Percentiles rank a stretch among this genome's conserved stretches.
phyloP scores from a whole-genome alignment of 2,113 vertebrate species.

The pig (Sus scrofa) region DNA sequence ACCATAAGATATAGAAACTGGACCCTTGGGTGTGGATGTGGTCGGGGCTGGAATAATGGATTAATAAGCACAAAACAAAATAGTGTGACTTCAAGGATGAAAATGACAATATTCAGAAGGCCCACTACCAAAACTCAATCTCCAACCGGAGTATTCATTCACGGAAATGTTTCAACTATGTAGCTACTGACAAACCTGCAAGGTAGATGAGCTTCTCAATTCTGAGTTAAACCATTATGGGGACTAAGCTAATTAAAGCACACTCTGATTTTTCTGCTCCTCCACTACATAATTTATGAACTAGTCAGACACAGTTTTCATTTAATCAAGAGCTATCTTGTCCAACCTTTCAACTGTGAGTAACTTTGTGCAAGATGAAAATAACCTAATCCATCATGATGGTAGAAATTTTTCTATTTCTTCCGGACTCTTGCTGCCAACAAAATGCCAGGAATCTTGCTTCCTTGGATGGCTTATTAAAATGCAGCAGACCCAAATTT shows the following conservation, averaged over 20 bases:
- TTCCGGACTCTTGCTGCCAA: slow-evolving; percentile 55
- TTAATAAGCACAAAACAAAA: neutral
- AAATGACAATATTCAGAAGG: neutral
- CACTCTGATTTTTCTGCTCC: slow-evolving; percentile 51
- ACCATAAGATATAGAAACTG: neutral
- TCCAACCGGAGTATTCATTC: neutral
- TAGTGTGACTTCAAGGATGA: neutral
- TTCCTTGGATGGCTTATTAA: slow-evolving; percentile 24
- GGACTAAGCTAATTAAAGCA: neutral
- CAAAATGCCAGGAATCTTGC: slow-evolving; percentile 62
- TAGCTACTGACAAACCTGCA: neutral
- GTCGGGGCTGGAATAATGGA: rapidly evolving
- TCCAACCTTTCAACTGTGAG: slow-evolving; percentile 77
- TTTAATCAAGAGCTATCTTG: slow-evolving; percentile 84
- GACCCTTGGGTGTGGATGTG: neutral
- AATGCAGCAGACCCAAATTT: slow-evolving; percentile 59
- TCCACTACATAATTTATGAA: slow-evolving; percentile 73
- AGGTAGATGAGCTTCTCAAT: neutral
- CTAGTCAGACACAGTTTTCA: slow-evolving; percentile 76
- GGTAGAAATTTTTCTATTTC: slow-evolving; percentile 69
- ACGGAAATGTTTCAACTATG: neutral
- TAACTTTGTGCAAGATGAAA: slow-evolving; percentile 80
- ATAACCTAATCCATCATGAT: slow-evolving; percentile 74
- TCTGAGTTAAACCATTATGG: neutral
- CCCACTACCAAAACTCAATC: neutral